Evolutionary conservation across 53 echinoderm and acorn worm genomes (phyloP), one percentile per base, ranked within the genome.

Genomic region (Patiria pectinifera): DNA sequence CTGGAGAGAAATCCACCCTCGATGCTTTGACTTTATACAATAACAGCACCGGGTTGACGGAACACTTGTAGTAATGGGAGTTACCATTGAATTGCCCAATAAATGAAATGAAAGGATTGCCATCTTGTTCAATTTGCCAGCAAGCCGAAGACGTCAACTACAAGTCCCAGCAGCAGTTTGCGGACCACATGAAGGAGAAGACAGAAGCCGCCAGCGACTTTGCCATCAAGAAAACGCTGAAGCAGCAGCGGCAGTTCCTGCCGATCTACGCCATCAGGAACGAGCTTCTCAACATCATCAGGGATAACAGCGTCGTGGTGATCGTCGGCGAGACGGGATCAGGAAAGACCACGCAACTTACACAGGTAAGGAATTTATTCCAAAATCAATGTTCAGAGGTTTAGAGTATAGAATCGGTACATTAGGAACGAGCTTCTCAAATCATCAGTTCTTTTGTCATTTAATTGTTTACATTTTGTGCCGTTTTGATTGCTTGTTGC

Each of bases 151-250:
- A 98, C 44, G 95, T 98, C 11, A 96, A 99, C 91, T 99, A 99
- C 93, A 99, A 99, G 77, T 97, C 99, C 19, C 97, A 99, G 87
- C 99, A 99, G 91, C 97, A 99, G 93, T 99, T 99, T 92, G 97
- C 97, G 72, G 95, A 97, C 46, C 99, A 99, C 94, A 99, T 99
- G 99, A 99, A 99, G 85, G 97, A 96, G 74, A 99, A 99, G 89
- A 99, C 82, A 0, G 93, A 97, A 53, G 99, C 99, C 23, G 87
- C 97, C 71, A 99, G 99, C 83, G 95, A 95, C 69, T 99, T 99
- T 92, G 99, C 99, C 76, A 84, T 92, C 82, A 89, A 90, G 89
- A 99, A 99, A 83, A 83, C 99, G 4, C 19, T 99, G 21, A 93
- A 87, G 79, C 92, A 99, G 86, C 99, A 97, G 92, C 93, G 99